A percentile compares a stretch with the other conserved stretches of the same genome.
Evolutionary conservation across 2,888 invertebrate genomes (phyloP).

Genomic region (Caenorhabditis afra): DNA sequence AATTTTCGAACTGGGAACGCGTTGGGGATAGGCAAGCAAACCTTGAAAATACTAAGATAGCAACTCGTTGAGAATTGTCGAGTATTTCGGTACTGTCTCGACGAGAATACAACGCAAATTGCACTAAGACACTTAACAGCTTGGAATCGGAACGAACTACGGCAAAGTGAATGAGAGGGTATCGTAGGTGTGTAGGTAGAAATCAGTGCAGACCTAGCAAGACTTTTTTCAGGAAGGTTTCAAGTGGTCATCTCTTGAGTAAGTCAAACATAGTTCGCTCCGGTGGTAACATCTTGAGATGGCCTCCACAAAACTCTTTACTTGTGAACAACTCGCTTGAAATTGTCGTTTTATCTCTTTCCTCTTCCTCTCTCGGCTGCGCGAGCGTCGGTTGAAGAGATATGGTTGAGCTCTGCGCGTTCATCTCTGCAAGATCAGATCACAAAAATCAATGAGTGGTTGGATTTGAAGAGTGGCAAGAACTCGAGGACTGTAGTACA

Average conservation of each 20-base stretch:
- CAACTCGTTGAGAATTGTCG: slow-evolving; percentile 16
- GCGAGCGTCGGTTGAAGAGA: slow-evolving; percentile 21
- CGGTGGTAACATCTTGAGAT: slow-evolving; percentile 51
- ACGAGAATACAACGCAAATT: slow-evolving; percentile 44
- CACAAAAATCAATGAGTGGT: slow-evolving; percentile 55
- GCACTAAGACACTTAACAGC: slow-evolving; percentile 58
- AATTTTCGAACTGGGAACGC: too few species aligned
- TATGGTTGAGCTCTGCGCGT: slow-evolving; percentile 47
- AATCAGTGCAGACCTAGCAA: slow-evolving; percentile 27
- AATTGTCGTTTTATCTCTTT: slow-evolving; percentile 37
- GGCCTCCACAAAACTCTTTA: slow-evolving; percentile 36
- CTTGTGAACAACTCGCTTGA: slow-evolving; percentile 60
- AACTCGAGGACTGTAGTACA: slow-evolving; percentile 50
- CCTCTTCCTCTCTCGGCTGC: neutral
- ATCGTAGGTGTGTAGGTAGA: slow-evolving; percentile 34
- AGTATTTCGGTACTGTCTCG: slow-evolving; percentile 41
- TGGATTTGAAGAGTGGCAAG: slow-evolving; percentile 49
- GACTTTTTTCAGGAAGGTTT: slow-evolving; percentile 45
- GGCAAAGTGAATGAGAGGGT: slow-evolving; percentile 23
- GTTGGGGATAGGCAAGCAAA: too few species aligned
- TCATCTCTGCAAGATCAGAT: slow-evolving; percentile 56
- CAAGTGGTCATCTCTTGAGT: slow-evolving; percentile 66
- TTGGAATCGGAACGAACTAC: slow-evolving; percentile 48
- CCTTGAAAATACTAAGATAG: too few species aligned
- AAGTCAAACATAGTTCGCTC: slow-evolving; percentile 61